These are phyloP conservation scores for Diaphora mendica DNA, from an alignment of 2,888 invertebrate genomes.

Conservation along the genomic window DNA sequence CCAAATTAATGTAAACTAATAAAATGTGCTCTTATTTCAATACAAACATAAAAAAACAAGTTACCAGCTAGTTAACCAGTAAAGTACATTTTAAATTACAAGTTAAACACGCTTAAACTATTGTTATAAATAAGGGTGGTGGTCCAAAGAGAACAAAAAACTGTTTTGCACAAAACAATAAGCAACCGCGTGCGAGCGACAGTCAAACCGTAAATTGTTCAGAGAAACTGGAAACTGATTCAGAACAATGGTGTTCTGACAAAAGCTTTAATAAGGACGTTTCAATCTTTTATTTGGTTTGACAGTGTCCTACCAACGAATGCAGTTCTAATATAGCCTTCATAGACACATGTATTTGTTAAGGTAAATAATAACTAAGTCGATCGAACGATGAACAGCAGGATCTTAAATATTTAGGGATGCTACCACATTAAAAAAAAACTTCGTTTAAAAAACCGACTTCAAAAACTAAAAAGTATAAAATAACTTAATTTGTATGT, in stretches of 20 bases:
- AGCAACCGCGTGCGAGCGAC: slow-evolving; percentile 64
- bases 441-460: too few species aligned
- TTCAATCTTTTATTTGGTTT: slow-evolving; percentile 64
- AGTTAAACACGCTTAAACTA: slow-evolving; percentile 43
- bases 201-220: slow-evolving; percentile 66
- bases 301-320: slow-evolving; percentile 34
- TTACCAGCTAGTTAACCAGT: not conserved
- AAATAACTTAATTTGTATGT: too few species aligned
- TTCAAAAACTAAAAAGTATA: too few species aligned
- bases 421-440: too few species aligned
- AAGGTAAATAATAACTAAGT: not conserved
- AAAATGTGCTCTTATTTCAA: not conserved
- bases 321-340: not conserved
- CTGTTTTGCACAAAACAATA: slow-evolving; percentile 60
- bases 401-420: not conserved
- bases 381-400: not conserved
- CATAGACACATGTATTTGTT: not conserved
- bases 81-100: slow-evolving; percentile 18
- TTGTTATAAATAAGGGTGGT: slow-evolving; percentile 52
- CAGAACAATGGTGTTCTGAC: slow-evolving; percentile 64
- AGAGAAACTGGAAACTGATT: slow-evolving; percentile 71
- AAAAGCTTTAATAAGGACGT: slow-evolving; percentile 60
- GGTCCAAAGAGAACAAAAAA: slow-evolving; percentile 52
- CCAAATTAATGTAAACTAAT: not conserved
- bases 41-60: not conserved